Evolutionary conservation across 2,797 vertebrate genomes (phyloP), one percentile per base, ranked within the genome.

Genomic region (Sparus aurata): DNA sequence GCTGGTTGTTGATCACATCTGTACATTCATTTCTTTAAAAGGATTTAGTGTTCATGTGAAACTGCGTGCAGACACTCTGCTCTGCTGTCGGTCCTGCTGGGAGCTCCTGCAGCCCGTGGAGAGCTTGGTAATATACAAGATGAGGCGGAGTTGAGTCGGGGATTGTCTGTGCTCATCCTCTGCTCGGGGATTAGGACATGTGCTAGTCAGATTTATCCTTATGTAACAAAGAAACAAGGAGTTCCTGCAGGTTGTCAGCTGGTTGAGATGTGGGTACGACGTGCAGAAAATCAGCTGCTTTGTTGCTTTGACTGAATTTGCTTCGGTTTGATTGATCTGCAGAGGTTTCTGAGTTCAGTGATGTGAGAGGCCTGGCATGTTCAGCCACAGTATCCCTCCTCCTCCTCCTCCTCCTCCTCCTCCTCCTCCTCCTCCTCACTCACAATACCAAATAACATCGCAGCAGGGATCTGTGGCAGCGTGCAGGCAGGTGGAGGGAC

Each of bases 161-260:
- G 84, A 90, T 92, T 89, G 87, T 80, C 73, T 69, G 80, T 12
- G 62, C 85, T 92, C 86, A 86, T 91, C 87, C 87, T 80, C 74
- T 58, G 79, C 47, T 76, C 30, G 47, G 79, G 84, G 92, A 91
- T 94, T 93, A 94, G 79, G 77, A 60, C 76, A 45, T 78, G 85
- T 83, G 85, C 80, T 72, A 17, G 71, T 79, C 77, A 87, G 91
- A 81, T 87, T 92, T 85, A 73, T 77, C 74, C 87, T 93, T 92
- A 89, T 76, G 80, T 73, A 92, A 94, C 80, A 25, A 45, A 72
- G 83, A 85, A 90, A 82, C 69, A 49, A 55, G 79, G 80, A 80
- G 80, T 69, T 77, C 43, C 25, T 64, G 43, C 59, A 82, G 75
- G 82, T 81, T 58, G 79, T 52, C 72, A 59, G 80, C 84, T 69